Base-by-base conservation (phyloP, 1,140 invertebrate species). In the Pemphigus obesinymphae region DNA sequence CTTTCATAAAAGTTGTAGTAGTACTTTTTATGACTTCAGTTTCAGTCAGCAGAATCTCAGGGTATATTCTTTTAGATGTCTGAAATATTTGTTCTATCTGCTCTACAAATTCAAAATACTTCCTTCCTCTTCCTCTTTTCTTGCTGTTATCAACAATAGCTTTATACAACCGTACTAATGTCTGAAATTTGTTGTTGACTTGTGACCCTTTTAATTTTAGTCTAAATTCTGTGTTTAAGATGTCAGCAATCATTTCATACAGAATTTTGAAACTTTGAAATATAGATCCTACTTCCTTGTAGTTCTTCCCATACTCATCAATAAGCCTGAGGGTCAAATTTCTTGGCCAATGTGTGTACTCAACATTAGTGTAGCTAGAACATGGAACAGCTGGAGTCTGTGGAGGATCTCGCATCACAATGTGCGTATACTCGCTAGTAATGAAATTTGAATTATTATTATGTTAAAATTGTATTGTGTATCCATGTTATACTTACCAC, bases 81-180 rank as follows among this genome's bases (percentile, higher is more conserved):
- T 72, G 23, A 48, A 72, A 72, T 48, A 72, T 72, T 13, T 45
- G 3, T 13, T 72, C 40, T 4, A 72, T 48, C 43, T 72, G 23
- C n/a, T 72, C 45, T 48, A 48, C 68, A 48, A 48, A 72, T 72
- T 72, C 15, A 72, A 72, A 72, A 45, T 48, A 0, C 13, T 72
- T 72, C 26, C 68, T 72, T 4, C 26, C 26, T 48, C 68, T 72
- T 48, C 13, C 68, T 1, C 23, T 72, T 72, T 72, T 72, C 31
- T 72, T 72, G 31, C 23, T 72, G 43, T 72, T 72, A 72, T 48
- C 68, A 72, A 72, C 68, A 72, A 72, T 23, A 72, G 23, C 13
- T 72, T 72, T 72, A 72, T 72, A 72, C 10, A 43, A 48, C 40
- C 68, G 10, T 29, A 72, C 5, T 72, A 48, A 72, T 45, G 68